Percentiles rank a stretch among this genome's conserved stretches.
Evolutionary conservation across 2,113 vertebrate species (phyloP).

Genomic region (Heterotilapia buettikoferi): DNA sequence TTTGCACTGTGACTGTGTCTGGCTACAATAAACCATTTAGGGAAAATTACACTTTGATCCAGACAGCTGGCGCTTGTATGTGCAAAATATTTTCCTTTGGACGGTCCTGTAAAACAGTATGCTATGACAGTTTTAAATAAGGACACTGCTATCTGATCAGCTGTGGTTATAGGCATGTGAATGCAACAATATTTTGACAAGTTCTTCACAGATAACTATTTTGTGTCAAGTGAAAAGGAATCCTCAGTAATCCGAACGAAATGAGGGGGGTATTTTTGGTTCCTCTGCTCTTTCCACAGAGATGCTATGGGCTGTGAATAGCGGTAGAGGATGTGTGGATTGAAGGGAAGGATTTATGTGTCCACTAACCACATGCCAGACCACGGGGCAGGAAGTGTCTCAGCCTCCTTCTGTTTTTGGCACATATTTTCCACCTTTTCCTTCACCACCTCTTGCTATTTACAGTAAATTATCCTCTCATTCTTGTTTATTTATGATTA

Average conservation of each 20-base stretch:
- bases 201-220: neutral
- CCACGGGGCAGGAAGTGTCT: constrained; percentile 21
- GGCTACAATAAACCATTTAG: neutral
- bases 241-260: neutral
- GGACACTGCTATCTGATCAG: neutral
- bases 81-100: neutral
- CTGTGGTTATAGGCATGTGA: neutral
- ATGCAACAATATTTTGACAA: neutral
- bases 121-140: neutral
- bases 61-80: neutral
- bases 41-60: neutral
- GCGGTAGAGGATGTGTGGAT: neutral
- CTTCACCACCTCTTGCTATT: neutral
- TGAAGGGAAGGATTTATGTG: constrained; percentile 30
- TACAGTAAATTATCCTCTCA: neutral
- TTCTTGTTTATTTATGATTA: neutral
- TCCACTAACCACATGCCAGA: constrained; percentile 10
- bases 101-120: neutral
- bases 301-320: neutral
- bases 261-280: neutral
- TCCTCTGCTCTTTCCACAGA: neutral
- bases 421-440: neutral
- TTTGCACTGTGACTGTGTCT: neutral
- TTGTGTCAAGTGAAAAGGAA: neutral
- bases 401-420: neutral